These are phyloP conservation scores for Cantharis nigra DNA, from an alignment of 2,888 invertebrate species.

Conservation along the genomic window DNA sequence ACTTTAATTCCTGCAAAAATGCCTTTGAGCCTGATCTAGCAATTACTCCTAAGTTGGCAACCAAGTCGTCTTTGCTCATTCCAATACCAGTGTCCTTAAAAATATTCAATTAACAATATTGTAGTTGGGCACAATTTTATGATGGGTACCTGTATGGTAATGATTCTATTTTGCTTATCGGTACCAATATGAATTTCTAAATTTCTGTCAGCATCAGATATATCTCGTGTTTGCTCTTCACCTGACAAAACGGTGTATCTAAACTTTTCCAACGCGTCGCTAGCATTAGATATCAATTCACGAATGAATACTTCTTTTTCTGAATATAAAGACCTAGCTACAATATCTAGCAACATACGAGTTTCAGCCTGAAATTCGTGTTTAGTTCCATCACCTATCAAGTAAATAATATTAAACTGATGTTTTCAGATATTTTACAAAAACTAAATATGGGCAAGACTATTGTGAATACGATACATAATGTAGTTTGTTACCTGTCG, in stretches of 20 bases:
- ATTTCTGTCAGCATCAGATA: slow-evolving; percentile 65
- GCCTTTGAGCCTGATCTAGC: slow-evolving; percentile 96
- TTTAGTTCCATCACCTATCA: slow-evolving; percentile 62
- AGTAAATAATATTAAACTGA: not conserved
- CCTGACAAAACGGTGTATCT: slow-evolving; percentile 73
- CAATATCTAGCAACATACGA: slow-evolving; percentile 92
- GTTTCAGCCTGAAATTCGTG: slow-evolving; percentile 98
- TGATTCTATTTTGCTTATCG: slow-evolving; percentile 81
- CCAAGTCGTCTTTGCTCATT: slow-evolving; percentile 91
- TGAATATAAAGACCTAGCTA: slow-evolving; percentile 94
- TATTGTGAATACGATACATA: not conserved
- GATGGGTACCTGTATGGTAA: slow-evolving; percentile 77
- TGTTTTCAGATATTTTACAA: not conserved
- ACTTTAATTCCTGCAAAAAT: slow-evolving; percentile 83
- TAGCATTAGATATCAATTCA: slow-evolving; percentile 95
- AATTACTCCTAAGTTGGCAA: slow-evolving; percentile 91
- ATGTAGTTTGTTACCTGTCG: slow-evolving; percentile 56
- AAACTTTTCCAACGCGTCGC: slow-evolving; percentile 95
- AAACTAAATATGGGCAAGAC: not conserved
- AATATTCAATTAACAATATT: not conserved
- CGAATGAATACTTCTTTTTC: slow-evolving; percentile 97
- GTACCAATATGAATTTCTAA: slow-evolving; percentile 88
- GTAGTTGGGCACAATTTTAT: no score
- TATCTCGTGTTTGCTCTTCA: slow-evolving; percentile 55
- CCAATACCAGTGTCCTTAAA: slow-evolving; percentile 89